Evolutionary conservation across 2,113 vertebrate species (phyloP), one percentile per base, ranked within the genome.

Genomic region (Chloroceryle aenea): DNA sequence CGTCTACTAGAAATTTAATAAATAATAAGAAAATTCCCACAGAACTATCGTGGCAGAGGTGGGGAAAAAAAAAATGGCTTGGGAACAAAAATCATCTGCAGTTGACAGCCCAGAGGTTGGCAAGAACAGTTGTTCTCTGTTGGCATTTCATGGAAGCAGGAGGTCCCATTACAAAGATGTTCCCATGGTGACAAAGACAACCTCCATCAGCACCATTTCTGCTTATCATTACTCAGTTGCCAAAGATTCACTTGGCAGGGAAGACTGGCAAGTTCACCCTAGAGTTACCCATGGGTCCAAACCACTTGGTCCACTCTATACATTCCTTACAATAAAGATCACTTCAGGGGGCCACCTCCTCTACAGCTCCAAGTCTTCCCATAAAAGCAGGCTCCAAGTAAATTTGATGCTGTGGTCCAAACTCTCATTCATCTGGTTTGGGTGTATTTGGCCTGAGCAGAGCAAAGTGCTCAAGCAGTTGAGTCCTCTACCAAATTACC

Each of bases 381-480:
- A 15, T 43, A n/a, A 78, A 55, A 81, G 14, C 45, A 30, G 14
- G 29, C 27, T 88, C 82, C 36, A 12, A 38, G 25, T 1, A 56
- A 25, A 55, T 48, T 3, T 8, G 16, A 19, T 47, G 17, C 29
- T 0, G 0, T n/a, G 6, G 27, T 45, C 56, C 56, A 23, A 67
- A 74, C 13, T 62, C 40, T 73, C 3, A 0, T 62, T 66, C 12
- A 29, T 16, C 45, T 11, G 6, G 30, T 92, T 67, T 45, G 50
- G 27, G 13, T 71, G 21, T 36, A 13, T 67, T 71, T 4, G 6
- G 25, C 61, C 42, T 8, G 1, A 87, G 59, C 15, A 48, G 29
- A 74, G 9, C 20, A 23, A 79, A 80, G 14, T 6, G 10, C 34
- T 72, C 52, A 55, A 53, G 32, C 6, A 7, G 19, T 14, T 9